phyloP scores from a whole-genome alignment of 2,888 invertebrate genomes.

The Andrena praecox region DNA sequence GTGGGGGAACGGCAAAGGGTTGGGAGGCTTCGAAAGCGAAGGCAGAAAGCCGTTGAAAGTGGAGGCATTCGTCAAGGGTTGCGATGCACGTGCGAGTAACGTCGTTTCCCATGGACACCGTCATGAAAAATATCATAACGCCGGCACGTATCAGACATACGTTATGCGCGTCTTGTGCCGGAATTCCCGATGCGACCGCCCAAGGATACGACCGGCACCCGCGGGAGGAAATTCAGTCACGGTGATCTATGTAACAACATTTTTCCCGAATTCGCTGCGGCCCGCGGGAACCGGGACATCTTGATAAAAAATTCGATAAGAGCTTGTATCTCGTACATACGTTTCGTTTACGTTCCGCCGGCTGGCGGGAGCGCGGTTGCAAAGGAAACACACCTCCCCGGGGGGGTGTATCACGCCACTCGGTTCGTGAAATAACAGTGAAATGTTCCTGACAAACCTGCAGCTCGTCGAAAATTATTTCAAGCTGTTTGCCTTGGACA shows the following conservation, averaged over 20 bases:
- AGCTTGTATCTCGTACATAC: conserved; percentile 17
- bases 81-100: conserved; percentile 67
- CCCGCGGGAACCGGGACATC: conserved; percentile 26
- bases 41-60: neutral
- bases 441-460: neutral
- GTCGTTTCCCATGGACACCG: conserved; percentile 65
- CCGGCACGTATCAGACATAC: conserved; percentile 72
- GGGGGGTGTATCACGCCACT: neutral
- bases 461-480: conserved; percentile 8
- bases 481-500: neutral
- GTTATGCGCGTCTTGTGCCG: conserved; percentile 71
- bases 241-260: conserved; percentile 59
- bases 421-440: neutral
- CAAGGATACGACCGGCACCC: conserved; percentile 35
- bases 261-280: conserved; percentile 39
- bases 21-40: neutral
- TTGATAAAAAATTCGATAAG: conserved; percentile 58
- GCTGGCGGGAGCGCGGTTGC: neutral
- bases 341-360: conserved; percentile 5
- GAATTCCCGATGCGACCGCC: conserved; percentile 47
- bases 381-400: neutral
- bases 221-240: conserved; percentile 53
- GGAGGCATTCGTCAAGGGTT: conserved; percentile 44
- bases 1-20: neutral
- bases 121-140: conserved; percentile 75